Evolutionary conservation across 1,140 invertebrate genomes (phyloP), one percentile per base, ranked within the genome.

Genomic region (Dufourea novaeangliae): DNA sequence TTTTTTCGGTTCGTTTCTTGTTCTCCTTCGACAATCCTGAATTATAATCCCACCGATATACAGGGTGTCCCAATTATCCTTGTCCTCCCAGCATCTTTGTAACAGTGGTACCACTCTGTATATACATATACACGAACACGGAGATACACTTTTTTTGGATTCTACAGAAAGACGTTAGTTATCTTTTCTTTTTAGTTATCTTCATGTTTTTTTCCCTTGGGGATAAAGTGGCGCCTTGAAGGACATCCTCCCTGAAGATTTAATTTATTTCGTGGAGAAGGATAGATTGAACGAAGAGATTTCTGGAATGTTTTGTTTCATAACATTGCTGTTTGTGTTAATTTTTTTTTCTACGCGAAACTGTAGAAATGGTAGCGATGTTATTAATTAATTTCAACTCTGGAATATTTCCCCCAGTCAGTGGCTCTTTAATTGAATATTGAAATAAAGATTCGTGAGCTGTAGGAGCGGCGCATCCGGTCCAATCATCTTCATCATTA

Each of bases 401-500:
- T 22, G n/a, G 34, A 46, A 59, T 68, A 29, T 59, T 41, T 32
- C 29, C 68, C 78, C 62, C 54, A 54, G 61, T 34, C 56, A 82
- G 52, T 25, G n/a, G 46, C 37, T 66, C 82, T 82, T 83, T 74
- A 82, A 83, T 82, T 56, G 80, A 82, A 83, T 83, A 83, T 78
- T 34, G 82, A 82, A 75, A 74, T 78, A 66, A 69, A 74, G 75
- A 74, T 82, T 82, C 69, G 80, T 56, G 54, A 61, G 44, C 37
- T 61, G 57, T 78, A 64, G 88, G 88, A 85, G 87, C 85, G 88
- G 74, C 86, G 80, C 86, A 86, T 89, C 87, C 87, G 87, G 81
- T 77, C 78, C 83, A 87, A 87, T 88, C 87, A 81, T 75, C 78
- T 61, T 68, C 68, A 83, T 89, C 88, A 87, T 89, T 89, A 89